Percentiles rank a stretch among this genome's conserved stretches.
Conservation (phyloP, 2,888 invertebrate genomes). For the Tinea semifulvella region DNA sequence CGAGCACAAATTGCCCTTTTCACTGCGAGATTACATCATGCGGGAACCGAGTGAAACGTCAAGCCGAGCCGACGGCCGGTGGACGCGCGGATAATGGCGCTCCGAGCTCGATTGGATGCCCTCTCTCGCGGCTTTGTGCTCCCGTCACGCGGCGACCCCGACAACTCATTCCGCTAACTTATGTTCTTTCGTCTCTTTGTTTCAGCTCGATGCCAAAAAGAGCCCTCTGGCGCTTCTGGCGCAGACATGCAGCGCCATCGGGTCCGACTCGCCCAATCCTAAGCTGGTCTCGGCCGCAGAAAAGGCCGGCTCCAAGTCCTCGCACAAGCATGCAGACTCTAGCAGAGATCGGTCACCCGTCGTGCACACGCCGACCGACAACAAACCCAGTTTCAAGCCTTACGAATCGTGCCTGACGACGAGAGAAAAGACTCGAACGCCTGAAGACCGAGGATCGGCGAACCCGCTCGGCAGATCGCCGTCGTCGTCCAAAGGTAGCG, state of each 20-base stretch:
- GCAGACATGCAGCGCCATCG: constrained; percentile 97
- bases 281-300: constrained; percentile 79
- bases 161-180: constrained; percentile 61
- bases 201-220: constrained; percentile 97
- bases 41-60: constrained; percentile 67
- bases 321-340: constrained; percentile 55
- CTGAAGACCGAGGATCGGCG: constrained; percentile 70
- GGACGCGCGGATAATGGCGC: constrained; percentile 67
- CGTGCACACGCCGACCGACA: constrained; percentile 51
- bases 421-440: constrained; percentile 73
- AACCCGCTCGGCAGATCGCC: constrained; percentile 67
- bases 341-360: constrained; percentile 70
- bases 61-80: constrained; percentile 66
- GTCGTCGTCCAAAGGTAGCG: constrained; percentile 61
- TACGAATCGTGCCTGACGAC: constrained; percentile 74
- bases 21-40: constrained; percentile 68
- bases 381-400: constrained; percentile 77
- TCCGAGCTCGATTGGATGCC: constrained; percentile 65
- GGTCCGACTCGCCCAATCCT: constrained; percentile 84
- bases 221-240: constrained; percentile 95
- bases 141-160: constrained; percentile 58
- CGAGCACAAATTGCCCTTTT: constrained; percentile 67
- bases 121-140: constrained; percentile 44
- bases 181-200: constrained; percentile 56
- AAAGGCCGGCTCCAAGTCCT: constrained; percentile 67